A percentile compares a stretch with the other conserved stretches of the same genome.
These are phyloP conservation scores for Rhynchotus rufescens DNA, from an alignment of 2,797 vertebrate species.

Conservation along the genomic window DNA sequence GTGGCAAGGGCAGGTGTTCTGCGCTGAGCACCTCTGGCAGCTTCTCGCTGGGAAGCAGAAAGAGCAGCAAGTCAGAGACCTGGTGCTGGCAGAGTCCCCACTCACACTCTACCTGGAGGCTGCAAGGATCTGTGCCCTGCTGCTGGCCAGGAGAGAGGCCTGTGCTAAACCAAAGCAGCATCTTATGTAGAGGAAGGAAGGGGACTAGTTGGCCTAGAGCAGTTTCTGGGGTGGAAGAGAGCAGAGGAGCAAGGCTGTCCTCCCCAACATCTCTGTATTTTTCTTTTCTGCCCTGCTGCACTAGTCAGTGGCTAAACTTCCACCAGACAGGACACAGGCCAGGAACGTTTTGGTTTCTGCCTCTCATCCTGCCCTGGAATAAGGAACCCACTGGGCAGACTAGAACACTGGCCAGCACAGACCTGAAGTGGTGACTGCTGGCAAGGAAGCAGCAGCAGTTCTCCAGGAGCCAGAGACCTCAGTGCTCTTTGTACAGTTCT, in stretches of 20 bases:
- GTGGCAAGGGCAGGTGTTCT: conserved; percentile 79
- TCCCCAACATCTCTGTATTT: background rate
- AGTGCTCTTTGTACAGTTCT: background rate
- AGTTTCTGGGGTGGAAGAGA: background rate
- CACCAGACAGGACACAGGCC: background rate
- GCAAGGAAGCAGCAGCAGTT: background rate
- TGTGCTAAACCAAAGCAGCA: background rate
- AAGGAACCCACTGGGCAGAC: background rate
- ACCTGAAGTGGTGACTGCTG: background rate
- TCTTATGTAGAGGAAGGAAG: background rate
- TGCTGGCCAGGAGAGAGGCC: background rate
- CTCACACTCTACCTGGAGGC: background rate
- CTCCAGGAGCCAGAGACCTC: background rate
- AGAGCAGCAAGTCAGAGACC: conserved; percentile 25
- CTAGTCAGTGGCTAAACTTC: background rate
- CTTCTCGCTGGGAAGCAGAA: conserved; percentile 87
- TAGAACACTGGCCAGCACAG: background rate
- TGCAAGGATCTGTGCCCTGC: background rate
- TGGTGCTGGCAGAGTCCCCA: background rate
- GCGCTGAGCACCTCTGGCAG: conserved; percentile 91
- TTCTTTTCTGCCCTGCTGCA: background rate
- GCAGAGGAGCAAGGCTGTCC: background rate
- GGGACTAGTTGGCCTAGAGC: background rate
- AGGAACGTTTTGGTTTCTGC: background rate
- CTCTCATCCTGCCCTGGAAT: background rate